A percentile compares a stretch with the other conserved stretches of the same genome.
Evolutionary conservation across 2,888 invertebrate genomes (phyloP).

Genomic region (Amorpha juglandis): DNA sequence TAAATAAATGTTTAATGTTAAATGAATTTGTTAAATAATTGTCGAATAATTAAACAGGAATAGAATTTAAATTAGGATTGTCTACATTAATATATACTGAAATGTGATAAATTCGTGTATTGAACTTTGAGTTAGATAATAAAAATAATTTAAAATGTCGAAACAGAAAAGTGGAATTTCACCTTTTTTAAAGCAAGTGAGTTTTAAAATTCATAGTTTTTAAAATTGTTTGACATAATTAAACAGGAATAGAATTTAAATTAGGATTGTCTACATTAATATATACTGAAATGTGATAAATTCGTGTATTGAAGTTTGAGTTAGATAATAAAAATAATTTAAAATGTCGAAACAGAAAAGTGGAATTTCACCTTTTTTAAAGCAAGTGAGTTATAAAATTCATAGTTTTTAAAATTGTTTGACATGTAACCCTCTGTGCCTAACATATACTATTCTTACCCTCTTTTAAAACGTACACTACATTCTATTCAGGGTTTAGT

Average conservation of each 20-base stretch:
- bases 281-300: not conserved
- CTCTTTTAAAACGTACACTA: too few relatives aligned
- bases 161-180: constrained; percentile 36
- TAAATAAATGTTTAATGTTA: too few relatives aligned
- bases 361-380: constrained; percentile 45
- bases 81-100: not conserved
- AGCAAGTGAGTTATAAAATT: constrained; percentile 49
- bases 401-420: too few relatives aligned
- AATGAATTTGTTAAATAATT: not conserved
- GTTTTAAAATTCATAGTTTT: constrained; percentile 30
- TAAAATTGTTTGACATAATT: too few relatives aligned
- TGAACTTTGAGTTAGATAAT: not conserved
- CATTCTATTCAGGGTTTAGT: too few relatives aligned
- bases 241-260: not conserved
- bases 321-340: too few relatives aligned
- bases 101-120: not conserved
- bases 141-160: constrained; percentile 32
- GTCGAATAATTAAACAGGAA: not conserved
- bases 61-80: not conserved
- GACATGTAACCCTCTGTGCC: too few relatives aligned
- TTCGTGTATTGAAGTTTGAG: not conserved
- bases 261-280: not conserved
- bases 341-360: constrained; percentile 37
- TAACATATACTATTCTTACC: too few relatives aligned
- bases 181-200: constrained; percentile 52